Evolutionary conservation across 1,140 invertebrate species (phyloP).

Genomic region (Catajapyx aquilonaris): DNA sequence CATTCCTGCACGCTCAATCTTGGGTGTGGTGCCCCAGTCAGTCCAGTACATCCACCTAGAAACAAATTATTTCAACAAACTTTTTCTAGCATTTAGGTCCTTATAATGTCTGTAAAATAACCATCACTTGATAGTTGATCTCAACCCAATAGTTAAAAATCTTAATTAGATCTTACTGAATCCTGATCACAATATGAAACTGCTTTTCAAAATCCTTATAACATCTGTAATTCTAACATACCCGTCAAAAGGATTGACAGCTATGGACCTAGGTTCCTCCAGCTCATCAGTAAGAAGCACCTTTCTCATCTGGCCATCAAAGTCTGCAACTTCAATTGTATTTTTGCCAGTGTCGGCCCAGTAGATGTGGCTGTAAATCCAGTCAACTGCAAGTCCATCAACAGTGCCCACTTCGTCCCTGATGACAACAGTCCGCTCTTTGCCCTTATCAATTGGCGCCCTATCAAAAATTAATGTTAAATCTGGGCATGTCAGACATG

Average conservation of each 20-base stretch:
- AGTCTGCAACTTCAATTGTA: slow-evolving; percentile 69
- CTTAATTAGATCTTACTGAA: too few relatives aligned
- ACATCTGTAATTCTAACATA: too few relatives aligned
- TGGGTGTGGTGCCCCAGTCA: slow-evolving; percentile 79
- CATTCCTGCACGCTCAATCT: slow-evolving; percentile 81
- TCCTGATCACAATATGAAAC: too few relatives aligned
- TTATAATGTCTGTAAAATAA: too few relatives aligned
- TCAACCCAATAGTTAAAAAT: too few relatives aligned
- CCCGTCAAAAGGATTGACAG: slow-evolving; percentile 85
- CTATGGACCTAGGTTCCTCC: slow-evolving; percentile 86
- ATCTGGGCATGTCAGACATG: too few relatives aligned
- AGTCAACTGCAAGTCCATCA: slow-evolving; percentile 87
- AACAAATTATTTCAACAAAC: too few relatives aligned
- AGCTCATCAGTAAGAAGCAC: slow-evolving; percentile 60
- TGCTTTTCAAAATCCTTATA: too few relatives aligned
- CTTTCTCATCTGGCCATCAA: slow-evolving; percentile 74
- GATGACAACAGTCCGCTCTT: slow-evolving; percentile 57
- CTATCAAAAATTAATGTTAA: too few relatives aligned
- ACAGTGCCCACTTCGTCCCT: slow-evolving; percentile 63
- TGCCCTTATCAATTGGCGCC: slow-evolving; percentile 76
- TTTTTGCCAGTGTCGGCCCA: slow-evolving; percentile 87
- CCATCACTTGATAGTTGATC: too few relatives aligned
- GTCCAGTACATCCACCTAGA: slow-evolving; percentile 94
- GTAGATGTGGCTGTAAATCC: slow-evolving; percentile 91
- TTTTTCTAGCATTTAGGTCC: too few relatives aligned